Evolutionary conservation across 2,797 vertebrate species (phyloP), one percentile per base, ranked within the genome.

Genomic region (Carduelis carduelis): DNA sequence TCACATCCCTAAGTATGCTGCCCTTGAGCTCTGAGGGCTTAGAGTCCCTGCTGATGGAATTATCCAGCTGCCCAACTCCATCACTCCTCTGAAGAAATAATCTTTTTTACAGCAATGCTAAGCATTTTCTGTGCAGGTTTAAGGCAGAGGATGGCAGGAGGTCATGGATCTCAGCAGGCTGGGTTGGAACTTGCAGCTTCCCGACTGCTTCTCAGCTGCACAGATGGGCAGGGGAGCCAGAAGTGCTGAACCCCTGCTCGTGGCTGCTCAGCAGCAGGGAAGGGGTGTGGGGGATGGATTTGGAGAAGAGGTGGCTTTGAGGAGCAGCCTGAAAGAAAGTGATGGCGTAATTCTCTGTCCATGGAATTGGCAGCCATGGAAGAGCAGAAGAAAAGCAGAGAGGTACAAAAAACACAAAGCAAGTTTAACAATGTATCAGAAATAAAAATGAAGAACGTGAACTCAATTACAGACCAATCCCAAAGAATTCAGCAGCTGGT

Each of bases 401-500:
- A 0, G 1, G 28, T 26, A 46, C 27, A 70, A 28, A 69, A 94
- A 96, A 52, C 13, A 13, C 3, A 44, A 52, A 28, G 41, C 23
- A 55, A 70, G 71, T 61, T 87, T 70, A 90, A 79, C 27, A 70
- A 50, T 0, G 0, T 30, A 49, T 50, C 17, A 10, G 23, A 87
- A 74, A 87, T 57, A 78, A 28, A 76, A 69, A 64, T 15, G 43
- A 63, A 89, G 78, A 97, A 88, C 0, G 0, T 37, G 66, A 94
- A 77, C 66, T 74, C 37, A 34, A 4, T 83, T 75, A 68, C 59
- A 70, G 72, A 87, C 47, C 43, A 63, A 82, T 68, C 53, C 63
- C 66, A 81, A 92, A 89, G 55, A 63, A 69, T 89, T 64, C 83
- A 80, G 83, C 83, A 93, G 78, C 74, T 72, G 76, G 60, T 23